phyloP scores from a whole-genome alignment of 2,888 invertebrate genomes.

The Mystacides longicornis region DNA sequence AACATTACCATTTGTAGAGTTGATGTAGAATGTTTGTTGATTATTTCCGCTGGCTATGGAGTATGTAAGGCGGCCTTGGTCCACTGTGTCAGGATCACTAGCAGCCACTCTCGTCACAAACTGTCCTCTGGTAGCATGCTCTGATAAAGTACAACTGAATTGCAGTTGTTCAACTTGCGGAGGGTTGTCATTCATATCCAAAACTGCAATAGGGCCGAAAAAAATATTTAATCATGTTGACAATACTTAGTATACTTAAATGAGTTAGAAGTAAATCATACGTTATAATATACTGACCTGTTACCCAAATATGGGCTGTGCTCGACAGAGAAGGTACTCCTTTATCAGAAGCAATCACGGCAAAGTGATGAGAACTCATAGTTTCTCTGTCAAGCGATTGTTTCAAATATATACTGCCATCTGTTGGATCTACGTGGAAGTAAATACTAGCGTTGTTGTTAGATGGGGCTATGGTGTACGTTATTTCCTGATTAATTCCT shows the following conservation, averaged over 20 bases:
- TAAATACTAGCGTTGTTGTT: constrained; percentile 56
- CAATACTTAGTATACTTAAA: neutral
- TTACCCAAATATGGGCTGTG: constrained; percentile 76
- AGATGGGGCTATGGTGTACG: constrained; percentile 62
- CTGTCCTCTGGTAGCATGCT: constrained; percentile 77
- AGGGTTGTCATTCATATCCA: constrained; percentile 87
- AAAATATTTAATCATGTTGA: neutral
- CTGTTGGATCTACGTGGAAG: constrained; percentile 69
- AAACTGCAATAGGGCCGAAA: constrained; percentile 44
- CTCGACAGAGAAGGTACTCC: constrained; percentile 77
- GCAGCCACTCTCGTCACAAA: constrained; percentile 84
- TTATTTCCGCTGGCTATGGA: constrained; percentile 79
- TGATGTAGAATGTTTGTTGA: constrained; percentile 63
- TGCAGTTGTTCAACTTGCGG: constrained; percentile 79
- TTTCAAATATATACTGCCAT: constrained; percentile 72
- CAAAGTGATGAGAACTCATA: constrained; percentile 64
- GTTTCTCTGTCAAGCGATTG: constrained; percentile 76
- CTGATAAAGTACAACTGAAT: constrained; percentile 70
- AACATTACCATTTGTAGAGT: constrained; percentile 32
- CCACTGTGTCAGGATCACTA: constrained; percentile 78
- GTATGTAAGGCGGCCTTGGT: constrained; percentile 66
- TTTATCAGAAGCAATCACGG: constrained; percentile 72
- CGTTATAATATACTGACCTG: constrained; percentile 42
- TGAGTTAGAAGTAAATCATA: neutral
- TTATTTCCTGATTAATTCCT: constrained; percentile 58